phyloP scores from a whole-genome alignment of 2,113 vertebrate species.

The Gopherus evgoodei region DNA sequence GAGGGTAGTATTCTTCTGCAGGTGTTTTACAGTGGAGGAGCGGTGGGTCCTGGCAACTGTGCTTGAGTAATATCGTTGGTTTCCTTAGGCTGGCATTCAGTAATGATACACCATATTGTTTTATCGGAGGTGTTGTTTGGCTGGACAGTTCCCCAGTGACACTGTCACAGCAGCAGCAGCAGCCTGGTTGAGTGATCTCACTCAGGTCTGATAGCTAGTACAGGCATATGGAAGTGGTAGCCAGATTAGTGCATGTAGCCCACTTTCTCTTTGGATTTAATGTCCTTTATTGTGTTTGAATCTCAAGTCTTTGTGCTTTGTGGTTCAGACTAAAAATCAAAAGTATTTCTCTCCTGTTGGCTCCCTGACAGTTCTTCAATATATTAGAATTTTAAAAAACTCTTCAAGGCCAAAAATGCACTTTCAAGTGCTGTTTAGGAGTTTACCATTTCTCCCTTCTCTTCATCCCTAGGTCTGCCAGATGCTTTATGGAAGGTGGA shows the following conservation, averaged over 20 bases:
- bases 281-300: background rate
- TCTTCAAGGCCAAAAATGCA: constrained; percentile 1
- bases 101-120: fast-evolving
- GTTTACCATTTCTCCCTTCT: background rate
- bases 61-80: fast-evolving
- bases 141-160: fast-evolving
- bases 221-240: background rate
- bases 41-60: background rate
- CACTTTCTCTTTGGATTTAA: constrained; percentile 33
- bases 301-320: background rate
- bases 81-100: background rate
- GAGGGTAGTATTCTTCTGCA: background rate
- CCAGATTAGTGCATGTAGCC: background rate
- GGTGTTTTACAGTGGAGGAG: fast-evolving
- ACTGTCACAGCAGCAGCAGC: background rate
- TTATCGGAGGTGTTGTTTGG: background rate
- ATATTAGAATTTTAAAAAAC: constrained; percentile 1
- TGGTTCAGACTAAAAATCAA: constrained; percentile 65
- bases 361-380: constrained; percentile 25
- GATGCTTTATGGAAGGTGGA: constrained; percentile 32
- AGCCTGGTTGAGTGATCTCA: background rate
- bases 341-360: background rate
- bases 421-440: constrained; percentile 1
- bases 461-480: constrained; percentile 26
- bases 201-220: background rate